Percentiles rank a stretch among this genome's conserved stretches.
Evolutionary conservation across 2,113 vertebrate genomes (phyloP).

Genomic region (Taxidea taxus): DNA sequence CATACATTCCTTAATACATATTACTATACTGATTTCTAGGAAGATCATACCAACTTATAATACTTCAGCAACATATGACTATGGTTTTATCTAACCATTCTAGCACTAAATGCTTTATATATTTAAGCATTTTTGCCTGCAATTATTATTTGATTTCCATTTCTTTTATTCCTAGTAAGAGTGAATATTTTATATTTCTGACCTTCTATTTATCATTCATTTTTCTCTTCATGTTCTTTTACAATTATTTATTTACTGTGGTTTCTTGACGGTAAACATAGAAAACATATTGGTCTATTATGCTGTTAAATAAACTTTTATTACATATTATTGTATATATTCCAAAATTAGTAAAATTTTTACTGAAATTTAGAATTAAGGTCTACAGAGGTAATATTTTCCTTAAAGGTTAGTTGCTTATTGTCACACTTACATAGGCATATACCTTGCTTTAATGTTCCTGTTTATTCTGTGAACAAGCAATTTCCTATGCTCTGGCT

Average conservation of each 20-base stretch:
- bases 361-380: not conserved
- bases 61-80: not conserved
- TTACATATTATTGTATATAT: not conserved
- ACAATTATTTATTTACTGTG: not conserved
- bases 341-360: not conserved
- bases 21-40: not conserved
- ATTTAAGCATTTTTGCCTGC: not conserved
- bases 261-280: not conserved
- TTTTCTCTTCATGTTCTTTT: not conserved
- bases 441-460: not conserved
- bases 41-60: not conserved
- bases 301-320: not conserved
- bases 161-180: not conserved
- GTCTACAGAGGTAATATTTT: not conserved
- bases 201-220: not conserved
- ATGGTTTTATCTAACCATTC: not conserved
- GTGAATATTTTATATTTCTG: conserved; percentile 8
- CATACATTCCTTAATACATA: not conserved
- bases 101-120: not conserved
- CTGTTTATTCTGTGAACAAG: not conserved
- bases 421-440: not conserved
- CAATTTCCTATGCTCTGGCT: not conserved
- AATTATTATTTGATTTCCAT: not conserved
- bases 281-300: not conserved
- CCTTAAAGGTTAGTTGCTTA: not conserved